Evolutionary conservation across 2,113 vertebrate species (phyloP).

Genomic region (Sinocyclocheilus anophthalmus): DNA sequence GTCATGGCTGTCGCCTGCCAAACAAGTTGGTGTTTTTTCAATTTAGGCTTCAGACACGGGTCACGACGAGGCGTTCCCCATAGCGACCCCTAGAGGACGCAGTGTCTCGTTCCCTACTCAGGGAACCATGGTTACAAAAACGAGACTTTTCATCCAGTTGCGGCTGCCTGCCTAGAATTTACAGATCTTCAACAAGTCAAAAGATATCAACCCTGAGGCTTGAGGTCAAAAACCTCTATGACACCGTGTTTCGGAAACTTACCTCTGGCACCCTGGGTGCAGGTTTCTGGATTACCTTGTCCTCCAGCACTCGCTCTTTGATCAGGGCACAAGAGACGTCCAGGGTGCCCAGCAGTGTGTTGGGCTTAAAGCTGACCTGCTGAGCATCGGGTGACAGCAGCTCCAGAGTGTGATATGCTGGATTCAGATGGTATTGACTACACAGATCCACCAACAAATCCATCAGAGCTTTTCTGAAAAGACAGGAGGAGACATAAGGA

Average conservation of each 20-base stretch:
- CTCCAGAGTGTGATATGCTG: conserved; percentile 87
- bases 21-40: too few relatives aligned
- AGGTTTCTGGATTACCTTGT: conserved; percentile 78
- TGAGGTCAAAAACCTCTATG: background rate
- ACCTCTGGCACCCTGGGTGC: conserved; percentile 90
- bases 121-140: too few relatives aligned
- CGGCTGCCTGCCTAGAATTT: background rate
- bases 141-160: too few relatives aligned
- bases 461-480: conserved; percentile 91
- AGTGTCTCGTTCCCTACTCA: too few relatives aligned
- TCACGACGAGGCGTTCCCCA: too few relatives aligned
- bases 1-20: too few relatives aligned
- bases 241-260: conserved; percentile 51
- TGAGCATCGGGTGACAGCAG: conserved; percentile 78
- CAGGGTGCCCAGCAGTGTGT: conserved; percentile 86
- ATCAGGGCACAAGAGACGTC: conserved; percentile 83
- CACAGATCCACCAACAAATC: conserved; percentile 94
- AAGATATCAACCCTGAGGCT: background rate
- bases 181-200: background rate
- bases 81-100: too few relatives aligned
- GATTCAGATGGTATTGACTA: conserved; percentile 88
- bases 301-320: conserved; percentile 86
- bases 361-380: conserved; percentile 89
- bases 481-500: conserved; percentile 53
- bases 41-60: too few relatives aligned